Conservation (phyloP, 1,140 invertebrate genomes). For the Drosophila kanapiae region DNA sequence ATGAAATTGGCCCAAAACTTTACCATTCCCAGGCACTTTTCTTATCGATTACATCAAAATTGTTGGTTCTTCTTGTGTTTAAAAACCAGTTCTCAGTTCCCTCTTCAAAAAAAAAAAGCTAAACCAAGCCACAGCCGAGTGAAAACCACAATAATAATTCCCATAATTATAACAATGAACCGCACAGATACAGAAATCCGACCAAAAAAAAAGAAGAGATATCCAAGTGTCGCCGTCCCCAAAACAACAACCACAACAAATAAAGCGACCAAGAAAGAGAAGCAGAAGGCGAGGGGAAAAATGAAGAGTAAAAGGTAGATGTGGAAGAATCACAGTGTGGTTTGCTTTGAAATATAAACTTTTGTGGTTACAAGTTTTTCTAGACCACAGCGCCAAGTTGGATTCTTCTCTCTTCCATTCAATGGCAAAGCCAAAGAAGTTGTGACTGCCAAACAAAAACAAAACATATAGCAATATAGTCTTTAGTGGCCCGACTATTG, state of each 20-base stretch:
- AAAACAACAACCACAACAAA: slow-evolving; percentile 45
- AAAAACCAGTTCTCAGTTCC: slow-evolving; percentile 52
- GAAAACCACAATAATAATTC: slow-evolving; percentile 82
- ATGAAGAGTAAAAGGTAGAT: slow-evolving; percentile 26
- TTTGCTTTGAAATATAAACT: slow-evolving; percentile 81
- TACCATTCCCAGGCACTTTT: slow-evolving; percentile 50
- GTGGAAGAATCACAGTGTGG: slow-evolving; percentile 47
- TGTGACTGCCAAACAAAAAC: slow-evolving; percentile 63
- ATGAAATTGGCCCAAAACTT: slow-evolving; percentile 11
- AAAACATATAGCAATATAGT: background rate
- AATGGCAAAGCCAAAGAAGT: slow-evolving; percentile 63
- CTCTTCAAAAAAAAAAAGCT: slow-evolving; percentile 44
- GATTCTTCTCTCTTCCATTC: slow-evolving; percentile 32
- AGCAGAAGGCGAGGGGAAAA: slow-evolving; percentile 15
- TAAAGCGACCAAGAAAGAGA: slow-evolving; percentile 27
- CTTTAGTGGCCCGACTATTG: background rate
- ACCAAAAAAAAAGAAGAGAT: slow-evolving; percentile 59
- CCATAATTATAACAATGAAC: slow-evolving; percentile 81
- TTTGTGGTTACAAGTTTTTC: slow-evolving; percentile 80
- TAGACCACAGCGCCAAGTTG: slow-evolving; percentile 68
- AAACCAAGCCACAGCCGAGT: slow-evolving; percentile 55
- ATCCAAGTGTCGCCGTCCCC: slow-evolving; percentile 70
- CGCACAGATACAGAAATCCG: slow-evolving; percentile 60
- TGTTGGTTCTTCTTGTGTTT: slow-evolving; percentile 29
- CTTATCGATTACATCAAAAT: slow-evolving; percentile 65